Percentiles rank a stretch among this genome's conserved stretches.
Conservation (phyloP, 2,113 vertebrate genomes). For the Stomatorhinus ivindoensis region DNA sequence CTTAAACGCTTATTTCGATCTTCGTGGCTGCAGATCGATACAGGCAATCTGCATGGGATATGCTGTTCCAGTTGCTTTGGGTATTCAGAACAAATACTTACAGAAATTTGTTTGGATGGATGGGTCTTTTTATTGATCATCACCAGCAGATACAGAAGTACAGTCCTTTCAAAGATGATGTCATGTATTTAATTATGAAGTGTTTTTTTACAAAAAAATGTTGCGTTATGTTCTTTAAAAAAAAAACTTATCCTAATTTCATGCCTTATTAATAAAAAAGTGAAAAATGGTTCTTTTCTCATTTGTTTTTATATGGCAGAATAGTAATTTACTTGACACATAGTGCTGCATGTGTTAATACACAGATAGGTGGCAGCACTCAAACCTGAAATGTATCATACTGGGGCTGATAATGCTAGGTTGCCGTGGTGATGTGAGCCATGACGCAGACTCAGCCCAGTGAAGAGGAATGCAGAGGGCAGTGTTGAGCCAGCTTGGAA, state of each 20-base stretch:
- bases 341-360: slow-evolving; percentile 33
- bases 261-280: not conserved
- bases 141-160: not conserved
- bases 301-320: not conserved
- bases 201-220: not conserved
- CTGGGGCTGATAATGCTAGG: slow-evolving; percentile 49
- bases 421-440: slow-evolving; percentile 80
- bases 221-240: not conserved
- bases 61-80: slow-evolving; percentile 36
- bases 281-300: not conserved
- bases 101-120: not conserved
- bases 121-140: not conserved
- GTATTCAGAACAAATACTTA: not conserved
- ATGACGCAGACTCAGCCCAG: slow-evolving; percentile 42
- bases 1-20: slow-evolving; percentile 35
- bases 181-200: not conserved
- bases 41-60: slow-evolving; percentile 52
- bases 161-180: not conserved
- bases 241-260: not conserved
- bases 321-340: not conserved
- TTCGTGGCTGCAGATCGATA: slow-evolving; percentile 45
- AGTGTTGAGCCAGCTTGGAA: slow-evolving; percentile 44
- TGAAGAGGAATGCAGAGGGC: slow-evolving; percentile 50
- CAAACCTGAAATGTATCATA: slow-evolving; percentile 42
- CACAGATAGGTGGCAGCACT: slow-evolving; percentile 63